Evolutionary conservation across 2,797 vertebrate genomes (phyloP).

Genomic region (Cuniculus paca): DNA sequence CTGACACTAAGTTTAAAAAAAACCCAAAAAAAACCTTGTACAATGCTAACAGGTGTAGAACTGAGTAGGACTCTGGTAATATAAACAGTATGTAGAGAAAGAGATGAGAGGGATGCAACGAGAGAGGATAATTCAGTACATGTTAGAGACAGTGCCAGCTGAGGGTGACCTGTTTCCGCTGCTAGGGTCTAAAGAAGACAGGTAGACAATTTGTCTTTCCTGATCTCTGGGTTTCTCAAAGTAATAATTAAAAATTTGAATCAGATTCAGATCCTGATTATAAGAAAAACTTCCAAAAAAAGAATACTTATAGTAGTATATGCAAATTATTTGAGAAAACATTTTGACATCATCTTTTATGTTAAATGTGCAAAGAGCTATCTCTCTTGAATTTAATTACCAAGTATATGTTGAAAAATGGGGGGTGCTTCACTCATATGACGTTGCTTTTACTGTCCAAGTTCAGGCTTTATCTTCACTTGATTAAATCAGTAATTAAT

Average conservation of each 20-base stretch:
- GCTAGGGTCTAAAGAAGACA: too few species aligned
- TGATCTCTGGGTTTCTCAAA: neutral
- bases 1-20: neutral
- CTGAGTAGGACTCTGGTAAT: neutral
- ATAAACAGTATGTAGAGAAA: neutral
- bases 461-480: neutral
- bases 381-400: neutral
- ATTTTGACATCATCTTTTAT: neutral
- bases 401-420: neutral
- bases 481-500: neutral
- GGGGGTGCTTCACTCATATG: neutral
- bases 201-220: neutral
- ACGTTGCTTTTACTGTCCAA: accelerated
- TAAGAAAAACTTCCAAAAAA: neutral
- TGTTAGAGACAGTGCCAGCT: too few species aligned
- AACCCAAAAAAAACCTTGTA: neutral
- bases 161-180: neutral
- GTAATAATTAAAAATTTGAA: neutral
- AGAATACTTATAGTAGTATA: neutral
- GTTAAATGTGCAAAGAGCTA: neutral
- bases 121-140: neutral
- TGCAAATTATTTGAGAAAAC: neutral
- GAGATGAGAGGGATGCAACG: neutral
- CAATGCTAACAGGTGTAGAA: neutral
- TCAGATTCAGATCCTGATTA: neutral